A percentile compares a stretch with the other conserved stretches of the same genome.
These are phyloP conservation scores for Bellardia pandia DNA, from an alignment of 2,888 invertebrate species.

Conservation along the genomic window DNA sequence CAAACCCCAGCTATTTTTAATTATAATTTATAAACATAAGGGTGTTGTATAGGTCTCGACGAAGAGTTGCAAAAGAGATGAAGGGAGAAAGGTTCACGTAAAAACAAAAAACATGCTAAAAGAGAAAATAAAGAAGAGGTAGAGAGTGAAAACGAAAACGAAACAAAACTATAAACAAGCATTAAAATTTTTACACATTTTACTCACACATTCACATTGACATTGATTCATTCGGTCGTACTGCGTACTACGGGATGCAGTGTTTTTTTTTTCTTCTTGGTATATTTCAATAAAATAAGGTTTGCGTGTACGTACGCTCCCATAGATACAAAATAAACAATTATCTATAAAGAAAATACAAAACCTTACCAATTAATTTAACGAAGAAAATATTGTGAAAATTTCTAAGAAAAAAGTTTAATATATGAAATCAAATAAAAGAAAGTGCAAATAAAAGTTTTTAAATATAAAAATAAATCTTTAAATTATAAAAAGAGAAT, in stretches of 20 bases:
- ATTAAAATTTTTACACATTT: constrained; percentile 32
- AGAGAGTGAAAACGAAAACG: constrained; percentile 8
- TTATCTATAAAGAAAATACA: neutral
- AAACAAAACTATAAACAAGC: constrained; percentile 27
- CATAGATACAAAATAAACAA: constrained; percentile 33
- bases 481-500: neutral
- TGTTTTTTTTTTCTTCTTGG: neutral
- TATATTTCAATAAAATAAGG: neutral
- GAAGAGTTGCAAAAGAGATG: neutral
- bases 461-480: neutral
- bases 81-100: neutral
- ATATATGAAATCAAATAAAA: neutral
- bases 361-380: neutral
- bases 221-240: constrained; percentile 44
- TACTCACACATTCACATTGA: constrained; percentile 46
- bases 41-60: constrained; percentile 18
- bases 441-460: constrained; percentile 20
- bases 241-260: constrained; percentile 36
- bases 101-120: neutral
- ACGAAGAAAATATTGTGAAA: constrained; percentile 3
- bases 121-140: constrained; percentile 12
- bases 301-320: constrained; percentile 12
- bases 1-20: constrained; percentile 22
- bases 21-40: constrained; percentile 55
- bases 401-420: neutral